phyloP scores from a whole-genome alignment of 1,140 invertebrate genomes.

The Catajapyx aquilonaris region DNA sequence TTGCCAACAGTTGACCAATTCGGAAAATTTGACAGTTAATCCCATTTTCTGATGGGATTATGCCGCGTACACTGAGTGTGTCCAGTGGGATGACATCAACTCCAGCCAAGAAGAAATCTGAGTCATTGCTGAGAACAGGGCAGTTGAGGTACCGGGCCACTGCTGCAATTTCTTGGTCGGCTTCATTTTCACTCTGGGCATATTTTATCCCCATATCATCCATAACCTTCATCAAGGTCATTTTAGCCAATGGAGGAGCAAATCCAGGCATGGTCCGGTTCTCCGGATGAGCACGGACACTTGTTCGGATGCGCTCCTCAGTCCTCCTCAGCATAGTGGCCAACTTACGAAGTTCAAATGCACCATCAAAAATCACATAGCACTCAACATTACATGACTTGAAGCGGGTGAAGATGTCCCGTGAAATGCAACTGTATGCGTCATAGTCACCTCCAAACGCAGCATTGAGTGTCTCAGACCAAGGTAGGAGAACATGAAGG shows the following conservation, averaged over 20 bases:
- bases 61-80: too few relatives aligned
- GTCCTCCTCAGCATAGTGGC: slow-evolving; percentile 16
- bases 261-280: not conserved
- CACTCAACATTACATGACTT: slow-evolving; percentile 21
- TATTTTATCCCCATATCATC: slow-evolving; percentile 19
- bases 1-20: too few relatives aligned
- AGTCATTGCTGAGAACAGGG: slow-evolving; percentile 27
- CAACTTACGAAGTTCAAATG: slow-evolving; percentile 13
- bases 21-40: too few relatives aligned
- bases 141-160: slow-evolving; percentile 25
- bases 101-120: slow-evolving; percentile 27
- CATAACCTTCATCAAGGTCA: slow-evolving; percentile 20
- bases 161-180: slow-evolving; percentile 25
- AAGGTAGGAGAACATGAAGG: slow-evolving; percentile 21
- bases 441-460: slow-evolving; percentile 28
- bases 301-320: slow-evolving; percentile 7
- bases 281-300: too few relatives aligned
- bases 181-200: slow-evolving; percentile 25
- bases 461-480: slow-evolving; percentile 17
- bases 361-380: slow-evolving; percentile 28
- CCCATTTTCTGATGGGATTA: too few relatives aligned
- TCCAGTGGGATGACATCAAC: slow-evolving; percentile 23
- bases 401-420: slow-evolving; percentile 20
- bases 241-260: slow-evolving; percentile 16
- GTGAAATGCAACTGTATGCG: slow-evolving; percentile 17